These are phyloP conservation scores for Autographa gamma DNA, from an alignment of 2,888 invertebrate genomes.

Conservation along the genomic window DNA sequence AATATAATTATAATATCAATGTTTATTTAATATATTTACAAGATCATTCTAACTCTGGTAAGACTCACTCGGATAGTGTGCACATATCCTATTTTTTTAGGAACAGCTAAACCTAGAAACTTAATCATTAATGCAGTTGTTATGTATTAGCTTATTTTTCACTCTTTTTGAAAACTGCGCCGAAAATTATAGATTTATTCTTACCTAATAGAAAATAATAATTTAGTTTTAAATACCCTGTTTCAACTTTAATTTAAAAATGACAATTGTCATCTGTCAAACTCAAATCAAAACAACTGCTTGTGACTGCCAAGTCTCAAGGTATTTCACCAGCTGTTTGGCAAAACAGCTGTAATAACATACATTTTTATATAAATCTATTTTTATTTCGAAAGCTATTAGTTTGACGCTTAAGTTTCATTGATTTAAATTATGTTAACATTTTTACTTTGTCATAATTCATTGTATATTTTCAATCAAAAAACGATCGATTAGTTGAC, in stretches of 20 bases:
- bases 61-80: conserved; percentile 1
- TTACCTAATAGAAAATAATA: not conserved
- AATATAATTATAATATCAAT: no score
- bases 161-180: not conserved
- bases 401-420: no score
- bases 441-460: no score
- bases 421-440: not conserved
- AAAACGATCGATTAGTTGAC: not conserved
- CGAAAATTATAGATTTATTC: not conserved
- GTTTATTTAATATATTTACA: not conserved
- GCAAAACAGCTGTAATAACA: no score
- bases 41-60: not conserved
- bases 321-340: not conserved
- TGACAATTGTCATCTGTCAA: not conserved
- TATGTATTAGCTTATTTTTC: not conserved
- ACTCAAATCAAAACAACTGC: not conserved
- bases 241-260: not conserved
- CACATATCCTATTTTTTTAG: conserved; percentile 1
- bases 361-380: no score
- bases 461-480: no score
- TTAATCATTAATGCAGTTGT: not conserved
- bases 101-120: not conserved
- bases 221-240: not conserved
- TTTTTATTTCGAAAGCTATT: no score
- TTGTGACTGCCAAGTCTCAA: not conserved